Evolutionary conservation across 1,140 invertebrate species (phyloP).

Genomic region (Eupeodes corollae): DNA sequence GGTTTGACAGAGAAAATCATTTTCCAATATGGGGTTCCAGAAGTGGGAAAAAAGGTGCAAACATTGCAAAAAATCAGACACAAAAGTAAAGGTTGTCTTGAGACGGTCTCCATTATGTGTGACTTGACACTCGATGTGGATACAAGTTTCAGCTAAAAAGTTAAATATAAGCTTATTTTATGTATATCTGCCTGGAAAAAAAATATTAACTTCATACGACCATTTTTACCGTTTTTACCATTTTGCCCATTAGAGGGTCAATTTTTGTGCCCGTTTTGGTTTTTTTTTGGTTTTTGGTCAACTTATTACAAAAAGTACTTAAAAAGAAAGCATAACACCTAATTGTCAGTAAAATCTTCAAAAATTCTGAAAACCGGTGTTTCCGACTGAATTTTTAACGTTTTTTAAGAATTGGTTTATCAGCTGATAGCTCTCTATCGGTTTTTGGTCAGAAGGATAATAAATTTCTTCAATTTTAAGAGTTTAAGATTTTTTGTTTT

Average conservation of each 20-base stretch:
- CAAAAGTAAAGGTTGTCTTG: neutral
- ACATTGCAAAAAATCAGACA: neutral
- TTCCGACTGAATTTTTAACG: too few species aligned
- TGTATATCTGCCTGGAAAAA: neutral
- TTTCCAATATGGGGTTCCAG: neutral
- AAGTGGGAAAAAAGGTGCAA: constrained; percentile 1
- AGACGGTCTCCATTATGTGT: neutral
- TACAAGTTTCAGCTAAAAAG: neutral
- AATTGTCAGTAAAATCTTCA: too few species aligned
- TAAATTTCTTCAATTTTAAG: too few species aligned
- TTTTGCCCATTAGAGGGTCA: neutral
- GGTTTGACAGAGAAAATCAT: neutral
- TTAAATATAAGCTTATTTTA: neutral
- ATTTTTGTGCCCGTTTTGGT: too few species aligned
- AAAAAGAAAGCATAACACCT: too few species aligned
- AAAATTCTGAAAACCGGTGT: too few species aligned
- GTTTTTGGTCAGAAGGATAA: too few species aligned
- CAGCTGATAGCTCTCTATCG: too few species aligned
- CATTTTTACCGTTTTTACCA: neutral
- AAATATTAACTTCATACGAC: neutral
- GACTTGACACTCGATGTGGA: neutral
- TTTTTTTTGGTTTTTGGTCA: too few species aligned
- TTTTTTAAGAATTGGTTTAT: too few species aligned
- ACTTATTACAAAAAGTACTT: too few species aligned
- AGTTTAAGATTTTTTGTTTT: too few species aligned